A percentile compares a stretch with the other conserved stretches of the same genome.
Conservation (phyloP, 2,888 invertebrate genomes). For the Synanthedon andrenaeformis region DNA sequence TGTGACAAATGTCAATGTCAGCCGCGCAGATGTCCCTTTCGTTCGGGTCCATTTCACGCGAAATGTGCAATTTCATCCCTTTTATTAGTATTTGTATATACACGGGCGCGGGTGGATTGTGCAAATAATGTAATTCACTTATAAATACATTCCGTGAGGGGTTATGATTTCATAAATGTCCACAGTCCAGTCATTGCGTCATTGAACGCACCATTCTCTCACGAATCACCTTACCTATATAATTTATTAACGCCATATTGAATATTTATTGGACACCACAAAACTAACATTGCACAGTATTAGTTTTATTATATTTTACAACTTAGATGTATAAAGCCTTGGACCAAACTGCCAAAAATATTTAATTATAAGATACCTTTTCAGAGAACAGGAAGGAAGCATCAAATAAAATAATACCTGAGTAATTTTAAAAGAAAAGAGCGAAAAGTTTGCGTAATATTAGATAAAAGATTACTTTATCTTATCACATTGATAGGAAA, state of each 20-base stretch:
- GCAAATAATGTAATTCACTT: background rate
- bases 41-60: constrained; percentile 6
- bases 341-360: too few species aligned
- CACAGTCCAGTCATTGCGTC: constrained; percentile 14
- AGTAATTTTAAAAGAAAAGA: too few species aligned
- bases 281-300: too few species aligned
- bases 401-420: too few species aligned
- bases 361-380: background rate
- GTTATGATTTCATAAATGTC: constrained; percentile 24
- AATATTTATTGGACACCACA: too few species aligned
- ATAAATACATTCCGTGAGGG: constrained; percentile 16
- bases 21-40: background rate
- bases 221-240: background rate
- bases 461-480: too few species aligned
- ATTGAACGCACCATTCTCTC: background rate
- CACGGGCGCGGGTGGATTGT: constrained; percentile 3
- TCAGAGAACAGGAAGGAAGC: too few species aligned
- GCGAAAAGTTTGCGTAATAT: too few species aligned
- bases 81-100: constrained; percentile 10
- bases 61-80: constrained; percentile 30
- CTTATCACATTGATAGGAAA: too few species aligned
- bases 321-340: too few species aligned
- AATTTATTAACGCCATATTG: background rate
- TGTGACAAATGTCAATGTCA: background rate
- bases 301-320: too few species aligned